Base-by-base conservation (phyloP, 2,888 invertebrate species). In the Apamea monoglypha region DNA sequence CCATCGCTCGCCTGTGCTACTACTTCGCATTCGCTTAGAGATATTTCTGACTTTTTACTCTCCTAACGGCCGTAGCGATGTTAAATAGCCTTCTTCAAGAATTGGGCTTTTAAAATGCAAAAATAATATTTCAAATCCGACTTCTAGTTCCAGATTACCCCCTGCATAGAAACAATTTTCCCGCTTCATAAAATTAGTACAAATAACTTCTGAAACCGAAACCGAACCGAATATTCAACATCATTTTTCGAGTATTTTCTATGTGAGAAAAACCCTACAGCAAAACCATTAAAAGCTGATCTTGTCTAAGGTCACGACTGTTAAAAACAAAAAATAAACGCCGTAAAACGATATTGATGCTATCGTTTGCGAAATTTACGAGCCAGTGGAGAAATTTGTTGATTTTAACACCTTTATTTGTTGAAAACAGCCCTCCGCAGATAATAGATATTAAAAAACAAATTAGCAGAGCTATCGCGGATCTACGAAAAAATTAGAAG, bases 401-500 rank as follows among this genome's bases (percentile, higher is more conserved):
- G 82, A 88, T 90, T 84, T 83, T 85, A 79, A 89, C 85, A 83
- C 82, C 76, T 85, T 85, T 88, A 82, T 87, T 87, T 86, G 84
- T 80, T 80, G 63, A 88, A 85, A 82, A 77, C 61, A 81, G 56
- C 83, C 77, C 77, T 78, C 74, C 32, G 71, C 72, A 61, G 78
- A 82, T 79, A 85, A 81, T 80, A 80, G 86, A 80, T 86, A 89
- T 81, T 89, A 89, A 86, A 90, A 88, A 86, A 89, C 77, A 89
- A 91, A 89, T 91, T 91, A 89, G 82, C 78, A 70, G 64, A 74
- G 81, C 76, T 88, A 89, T 88, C 90, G 76, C 53, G 90, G 78
- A 88, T 90, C 91, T 85, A 71, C 71, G 79, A 83, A 85, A 85
- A 91, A 88, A 82, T 81, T 86, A 75, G 81, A 83, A 80, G 81